These are phyloP conservation scores for Meloidogyne floridensis DNA, from an alignment of 1,140 invertebrate genomes.

Conservation along the genomic window DNA sequence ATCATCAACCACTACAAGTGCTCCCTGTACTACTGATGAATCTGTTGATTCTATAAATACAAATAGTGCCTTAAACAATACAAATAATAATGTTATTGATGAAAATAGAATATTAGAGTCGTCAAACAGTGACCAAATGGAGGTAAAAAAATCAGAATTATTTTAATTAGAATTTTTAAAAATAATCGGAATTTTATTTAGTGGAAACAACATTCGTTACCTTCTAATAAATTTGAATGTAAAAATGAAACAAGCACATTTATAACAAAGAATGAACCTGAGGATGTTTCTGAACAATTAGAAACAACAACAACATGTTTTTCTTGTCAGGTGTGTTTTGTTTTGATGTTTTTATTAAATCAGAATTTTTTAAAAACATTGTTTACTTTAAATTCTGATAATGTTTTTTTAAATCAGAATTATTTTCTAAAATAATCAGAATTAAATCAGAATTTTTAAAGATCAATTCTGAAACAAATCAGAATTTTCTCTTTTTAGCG, in stretches of 20 bases:
- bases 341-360: not conserved
- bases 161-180: not conserved
- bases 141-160: not conserved
- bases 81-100: not conserved
- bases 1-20: not conserved
- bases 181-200: not conserved
- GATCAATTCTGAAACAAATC: not conserved
- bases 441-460: not conserved
- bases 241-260: not conserved
- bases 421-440: not conserved
- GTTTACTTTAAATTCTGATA: not conserved
- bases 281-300: not conserved
- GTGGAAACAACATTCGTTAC: not conserved
- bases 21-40: not conserved
- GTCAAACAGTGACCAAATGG: not conserved
- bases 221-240: not conserved
- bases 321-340: not conserved
- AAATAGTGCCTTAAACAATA: not conserved
- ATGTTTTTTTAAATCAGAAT: not conserved
- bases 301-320: not conserved
- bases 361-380: not conserved
- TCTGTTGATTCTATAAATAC: conserved; percentile 1
- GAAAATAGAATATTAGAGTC: not conserved
- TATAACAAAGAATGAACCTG: not conserved
- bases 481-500: conserved; percentile 9